phyloP scores from a whole-genome alignment of 2,888 invertebrate species.

The Philopedon plagiatum region DNA sequence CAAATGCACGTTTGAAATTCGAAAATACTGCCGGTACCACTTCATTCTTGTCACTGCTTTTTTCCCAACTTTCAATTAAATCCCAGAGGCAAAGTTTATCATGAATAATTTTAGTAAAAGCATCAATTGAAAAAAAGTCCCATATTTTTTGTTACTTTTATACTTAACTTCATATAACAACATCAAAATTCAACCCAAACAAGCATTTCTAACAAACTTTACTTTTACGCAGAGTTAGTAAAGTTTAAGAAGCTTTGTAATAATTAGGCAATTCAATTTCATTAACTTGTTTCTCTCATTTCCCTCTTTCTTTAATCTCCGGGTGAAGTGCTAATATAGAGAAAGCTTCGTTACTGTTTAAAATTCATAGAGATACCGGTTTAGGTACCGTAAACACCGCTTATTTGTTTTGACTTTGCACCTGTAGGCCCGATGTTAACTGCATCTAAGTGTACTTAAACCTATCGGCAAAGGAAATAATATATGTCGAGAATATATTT shows the following conservation, averaged over 20 bases:
- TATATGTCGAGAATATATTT: no score
- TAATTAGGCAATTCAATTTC: constrained; percentile 41
- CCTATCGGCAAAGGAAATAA: no score
- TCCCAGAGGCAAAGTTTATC: no score
- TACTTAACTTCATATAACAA: no score
- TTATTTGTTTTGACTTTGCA: not conserved
- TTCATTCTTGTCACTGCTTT: no score
- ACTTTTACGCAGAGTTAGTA: constrained; percentile 20
- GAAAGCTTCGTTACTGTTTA: constrained; percentile 13
- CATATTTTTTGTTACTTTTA: no score
- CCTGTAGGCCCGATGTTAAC: not conserved
- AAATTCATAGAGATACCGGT: constrained; percentile 3
- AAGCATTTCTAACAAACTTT: constrained; percentile 32
- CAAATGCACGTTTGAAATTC: no score
- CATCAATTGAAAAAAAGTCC: no score
- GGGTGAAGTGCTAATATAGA: constrained; percentile 28
- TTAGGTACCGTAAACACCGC: not conserved
- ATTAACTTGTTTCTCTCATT: constrained; percentile 40
- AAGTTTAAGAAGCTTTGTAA: constrained; percentile 37
- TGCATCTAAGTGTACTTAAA: no score
- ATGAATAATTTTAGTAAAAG: no score
- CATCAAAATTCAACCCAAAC: not conserved
- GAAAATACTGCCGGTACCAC: no score
- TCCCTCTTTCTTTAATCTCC: constrained; percentile 40
- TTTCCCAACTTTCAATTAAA: no score